Evolutionary conservation across 2,888 invertebrate genomes (phyloP).

Genomic region (Chymomyza amoena): DNA sequence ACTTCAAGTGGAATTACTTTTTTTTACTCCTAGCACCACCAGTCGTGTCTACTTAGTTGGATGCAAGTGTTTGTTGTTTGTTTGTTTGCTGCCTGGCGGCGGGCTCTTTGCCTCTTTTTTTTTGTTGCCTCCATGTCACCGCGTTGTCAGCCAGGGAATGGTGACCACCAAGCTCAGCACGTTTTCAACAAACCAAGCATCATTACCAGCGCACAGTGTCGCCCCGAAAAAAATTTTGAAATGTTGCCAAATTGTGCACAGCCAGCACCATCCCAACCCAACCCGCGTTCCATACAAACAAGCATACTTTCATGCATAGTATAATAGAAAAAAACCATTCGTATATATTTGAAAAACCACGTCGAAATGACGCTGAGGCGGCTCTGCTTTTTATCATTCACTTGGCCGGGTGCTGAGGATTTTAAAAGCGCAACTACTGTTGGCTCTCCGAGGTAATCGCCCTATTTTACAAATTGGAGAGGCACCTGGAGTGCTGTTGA

Average conservation of each 20-base stretch:
- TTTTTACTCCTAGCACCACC: background rate
- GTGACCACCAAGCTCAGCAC: constrained; percentile 1
- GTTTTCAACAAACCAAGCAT: constrained; percentile 27
- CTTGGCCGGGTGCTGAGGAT: background rate
- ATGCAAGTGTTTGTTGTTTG: constrained; percentile 23
- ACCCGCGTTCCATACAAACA: background rate
- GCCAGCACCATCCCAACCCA: too few relatives aligned
- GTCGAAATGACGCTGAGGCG: background rate
- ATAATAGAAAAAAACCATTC: background rate
- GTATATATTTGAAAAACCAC: background rate
- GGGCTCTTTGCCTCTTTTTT: background rate
- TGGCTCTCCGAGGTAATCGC: too few relatives aligned
- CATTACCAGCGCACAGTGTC: constrained; percentile 11
- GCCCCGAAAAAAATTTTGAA: constrained; percentile 51
- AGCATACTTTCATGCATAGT: background rate
- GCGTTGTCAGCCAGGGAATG: background rate
- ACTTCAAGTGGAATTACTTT: constrained; percentile 18
- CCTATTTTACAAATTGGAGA: too few relatives aligned
- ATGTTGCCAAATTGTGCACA: constrained; percentile 45
- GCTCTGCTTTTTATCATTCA: background rate
- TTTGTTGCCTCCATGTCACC: background rate
- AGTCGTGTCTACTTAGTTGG: constrained; percentile 7
- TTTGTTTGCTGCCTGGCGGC: background rate
- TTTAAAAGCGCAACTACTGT: background rate
- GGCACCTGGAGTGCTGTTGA: too few relatives aligned